phyloP scores from a whole-genome alignment of 2,888 invertebrate species.

The Agrotis clavis region DNA sequence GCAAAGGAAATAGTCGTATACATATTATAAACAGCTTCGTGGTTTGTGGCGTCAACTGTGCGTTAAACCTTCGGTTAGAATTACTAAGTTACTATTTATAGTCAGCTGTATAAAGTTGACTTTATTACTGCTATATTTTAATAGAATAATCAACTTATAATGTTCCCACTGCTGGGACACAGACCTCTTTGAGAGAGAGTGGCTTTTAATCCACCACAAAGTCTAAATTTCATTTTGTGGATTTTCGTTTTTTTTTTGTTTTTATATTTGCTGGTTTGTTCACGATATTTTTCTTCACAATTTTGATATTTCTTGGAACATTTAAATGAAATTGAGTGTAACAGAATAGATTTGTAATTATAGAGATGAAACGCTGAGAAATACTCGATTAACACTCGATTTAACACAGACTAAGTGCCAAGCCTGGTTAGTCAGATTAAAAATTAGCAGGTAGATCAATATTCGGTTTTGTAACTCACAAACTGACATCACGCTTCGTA shows the following conservation, averaged over 20 bases:
- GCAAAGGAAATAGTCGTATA: constrained; percentile 25
- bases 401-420: constrained; percentile 7
- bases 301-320: constrained; percentile 3
- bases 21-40: not conserved
- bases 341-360: not conserved
- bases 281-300: not conserved
- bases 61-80: constrained; percentile 30
- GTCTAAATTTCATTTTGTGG: not conserved
- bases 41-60: constrained; percentile 28
- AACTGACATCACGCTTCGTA: not conserved
- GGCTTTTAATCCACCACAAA: not conserved
- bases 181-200: not conserved
- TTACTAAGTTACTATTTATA: constrained; percentile 47
- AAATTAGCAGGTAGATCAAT: constrained; percentile 14
- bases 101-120: constrained; percentile 20
- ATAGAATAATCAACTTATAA: not conserved
- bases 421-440: constrained; percentile 2
- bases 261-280: not conserved
- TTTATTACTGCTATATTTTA: constrained; percentile 6
- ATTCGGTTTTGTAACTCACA: not conserved
- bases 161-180: not conserved
- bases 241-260: not conserved
- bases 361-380: not conserved
- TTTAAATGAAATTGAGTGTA: constrained; percentile 14
- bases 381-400: constrained; percentile 17